These are phyloP conservation scores for Notodonta dromedarius DNA, from an alignment of 2,888 invertebrate species.

Conservation along the genomic window DNA sequence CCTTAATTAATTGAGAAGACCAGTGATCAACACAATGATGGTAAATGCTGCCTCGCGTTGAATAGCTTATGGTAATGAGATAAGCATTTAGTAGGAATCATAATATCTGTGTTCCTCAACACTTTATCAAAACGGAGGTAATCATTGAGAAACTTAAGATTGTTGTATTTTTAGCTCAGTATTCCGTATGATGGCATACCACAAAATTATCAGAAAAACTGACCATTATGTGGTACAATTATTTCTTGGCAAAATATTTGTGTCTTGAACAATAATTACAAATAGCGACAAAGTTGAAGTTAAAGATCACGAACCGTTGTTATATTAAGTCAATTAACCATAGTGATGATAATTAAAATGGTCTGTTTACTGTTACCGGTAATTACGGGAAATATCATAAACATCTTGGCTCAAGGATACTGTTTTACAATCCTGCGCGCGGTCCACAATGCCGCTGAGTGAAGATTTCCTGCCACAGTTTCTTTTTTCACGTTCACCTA, in stretches of 20 bases:
- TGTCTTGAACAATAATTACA: slow-evolving; percentile 26
- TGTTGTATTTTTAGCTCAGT: background rate
- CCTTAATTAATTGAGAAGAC: background rate
- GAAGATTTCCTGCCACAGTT: slow-evolving; percentile 66
- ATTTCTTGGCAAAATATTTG: slow-evolving; percentile 15
- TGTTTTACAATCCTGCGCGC: slow-evolving; percentile 51
- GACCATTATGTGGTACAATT: slow-evolving; percentile 29
- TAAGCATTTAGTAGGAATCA: too few relatives aligned
- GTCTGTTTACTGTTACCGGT: slow-evolving; percentile 64
- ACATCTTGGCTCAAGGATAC: slow-evolving; percentile 64
- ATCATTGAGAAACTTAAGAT: background rate
- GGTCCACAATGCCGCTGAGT: slow-evolving; percentile 52
- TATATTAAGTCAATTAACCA: slow-evolving; percentile 51
- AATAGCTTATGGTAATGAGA: too few relatives aligned
- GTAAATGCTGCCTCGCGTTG: background rate
- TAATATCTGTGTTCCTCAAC: too few relatives aligned
- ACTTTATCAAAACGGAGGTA: too few relatives aligned
- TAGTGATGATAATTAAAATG: slow-evolving; percentile 58
- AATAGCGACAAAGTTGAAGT: slow-evolving; percentile 37
- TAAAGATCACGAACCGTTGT: slow-evolving; percentile 36
- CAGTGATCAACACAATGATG: background rate
- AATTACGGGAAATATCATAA: slow-evolving; percentile 79
- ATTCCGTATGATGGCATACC: background rate
- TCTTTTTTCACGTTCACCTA: slow-evolving; percentile 40
- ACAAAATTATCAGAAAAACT: slow-evolving; percentile 15